Conservation (phyloP, 2,888 invertebrate genomes). For the Plutella xylostella region DNA sequence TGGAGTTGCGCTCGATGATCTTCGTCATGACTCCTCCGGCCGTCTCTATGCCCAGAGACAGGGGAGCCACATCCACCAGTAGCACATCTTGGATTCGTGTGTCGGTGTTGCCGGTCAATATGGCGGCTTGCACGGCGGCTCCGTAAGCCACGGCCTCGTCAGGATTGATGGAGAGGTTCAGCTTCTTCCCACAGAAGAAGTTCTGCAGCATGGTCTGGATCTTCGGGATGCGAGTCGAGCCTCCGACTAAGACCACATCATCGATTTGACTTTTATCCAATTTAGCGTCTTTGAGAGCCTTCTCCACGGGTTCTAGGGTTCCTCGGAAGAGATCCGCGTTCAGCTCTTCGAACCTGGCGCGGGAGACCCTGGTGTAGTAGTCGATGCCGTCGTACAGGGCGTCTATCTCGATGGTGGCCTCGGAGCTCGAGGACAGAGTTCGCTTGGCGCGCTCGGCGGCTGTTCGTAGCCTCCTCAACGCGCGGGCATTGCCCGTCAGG, state of each 20-base stretch:
- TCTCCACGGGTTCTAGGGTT: slow-evolving; percentile 82
- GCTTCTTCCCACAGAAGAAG: slow-evolving; percentile 79
- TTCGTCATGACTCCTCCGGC: slow-evolving; percentile 88
- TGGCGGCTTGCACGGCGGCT: slow-evolving; percentile 80
- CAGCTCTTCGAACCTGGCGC: slow-evolving; percentile 82
- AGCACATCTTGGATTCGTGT: slow-evolving; percentile 77
- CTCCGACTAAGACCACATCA: slow-evolving; percentile 86
- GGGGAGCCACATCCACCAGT: slow-evolving; percentile 71
- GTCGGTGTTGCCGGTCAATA: slow-evolving; percentile 78
- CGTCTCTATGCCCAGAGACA: slow-evolving; percentile 82
- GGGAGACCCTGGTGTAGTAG: slow-evolving; percentile 78
- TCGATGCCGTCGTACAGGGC: slow-evolving; percentile 78
- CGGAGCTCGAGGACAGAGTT: slow-evolving; percentile 80
- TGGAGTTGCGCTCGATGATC: slow-evolving; percentile 77
- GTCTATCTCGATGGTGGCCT: slow-evolving; percentile 81
- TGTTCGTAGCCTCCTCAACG: slow-evolving; percentile 76
- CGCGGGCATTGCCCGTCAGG: slow-evolving; percentile 72
- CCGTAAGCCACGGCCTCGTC: slow-evolving; percentile 87
- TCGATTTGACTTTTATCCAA: slow-evolving; percentile 81
- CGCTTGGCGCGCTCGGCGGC: slow-evolving; percentile 84
- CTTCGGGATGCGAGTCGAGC: slow-evolving; percentile 84
- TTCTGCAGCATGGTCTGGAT: slow-evolving; percentile 79
- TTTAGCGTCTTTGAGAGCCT: slow-evolving; percentile 82
- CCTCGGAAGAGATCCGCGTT: slow-evolving; percentile 78
- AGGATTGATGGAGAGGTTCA: slow-evolving; percentile 82